Evolutionary conservation across 1,140 invertebrate species (phyloP).

Genomic region (Schlechtendalia chinensis): DNA sequence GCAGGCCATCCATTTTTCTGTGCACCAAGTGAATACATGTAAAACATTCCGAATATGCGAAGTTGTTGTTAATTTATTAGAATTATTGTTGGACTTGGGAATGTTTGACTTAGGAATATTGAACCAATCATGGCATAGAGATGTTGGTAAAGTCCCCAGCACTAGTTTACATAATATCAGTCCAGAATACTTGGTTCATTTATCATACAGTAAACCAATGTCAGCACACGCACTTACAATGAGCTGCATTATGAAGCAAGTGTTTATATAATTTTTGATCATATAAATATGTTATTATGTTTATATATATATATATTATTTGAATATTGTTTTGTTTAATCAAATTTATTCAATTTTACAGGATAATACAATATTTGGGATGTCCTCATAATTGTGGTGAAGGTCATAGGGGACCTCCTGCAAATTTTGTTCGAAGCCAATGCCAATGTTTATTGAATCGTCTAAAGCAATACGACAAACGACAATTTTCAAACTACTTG

Average conservation of each 20-base stretch:
- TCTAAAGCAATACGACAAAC: conserved; percentile 67
- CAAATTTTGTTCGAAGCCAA: conserved; percentile 85
- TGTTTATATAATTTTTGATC: not conserved
- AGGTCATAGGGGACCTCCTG: conserved; percentile 80
- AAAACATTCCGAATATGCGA: conserved; percentile 85
- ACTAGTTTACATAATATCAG: conserved; percentile 3
- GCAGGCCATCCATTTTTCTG: conserved; percentile 81
- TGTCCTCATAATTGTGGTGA: conserved; percentile 88
- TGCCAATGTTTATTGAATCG: conserved; percentile 78
- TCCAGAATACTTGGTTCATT: conserved; percentile 16
- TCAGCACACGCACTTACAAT: conserved; percentile 59
- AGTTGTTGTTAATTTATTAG: conserved; percentile 83
- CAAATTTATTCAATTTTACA: conserved; percentile 55
- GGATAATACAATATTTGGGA: conserved; percentile 84
- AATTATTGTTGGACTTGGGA: conserved; percentile 84
- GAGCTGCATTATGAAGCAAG: conserved; percentile 58
- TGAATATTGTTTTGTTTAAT: not conserved
- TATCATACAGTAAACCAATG: conserved; percentile 36
- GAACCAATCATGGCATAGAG: conserved; percentile 58
- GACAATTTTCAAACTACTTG: conserved; percentile 76
- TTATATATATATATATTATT: not conserved
- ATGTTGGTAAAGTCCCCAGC: not conserved
- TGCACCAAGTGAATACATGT: conserved; percentile 71
- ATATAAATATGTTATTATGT: not conserved
- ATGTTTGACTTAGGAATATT: conserved; percentile 85